These are phyloP conservation scores for Dromaius novaehollandiae DNA, from an alignment of 2,113 vertebrate species.

Conservation along the genomic window DNA sequence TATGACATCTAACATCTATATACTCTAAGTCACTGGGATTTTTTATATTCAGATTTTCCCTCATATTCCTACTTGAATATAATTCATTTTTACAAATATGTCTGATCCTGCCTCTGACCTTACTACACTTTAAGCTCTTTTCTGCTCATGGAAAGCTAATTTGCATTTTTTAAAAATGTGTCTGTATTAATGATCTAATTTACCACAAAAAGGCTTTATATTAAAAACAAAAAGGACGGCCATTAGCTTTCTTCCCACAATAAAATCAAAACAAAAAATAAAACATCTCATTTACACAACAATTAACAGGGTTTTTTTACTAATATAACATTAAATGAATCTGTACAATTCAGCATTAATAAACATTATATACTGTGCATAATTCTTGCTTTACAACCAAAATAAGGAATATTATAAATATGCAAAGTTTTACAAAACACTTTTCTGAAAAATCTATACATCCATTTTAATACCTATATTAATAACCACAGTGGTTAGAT, in stretches of 20 bases:
- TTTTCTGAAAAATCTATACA: constrained; percentile 63
- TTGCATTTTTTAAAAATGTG: constrained; percentile 58
- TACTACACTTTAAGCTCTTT: constrained; percentile 52
- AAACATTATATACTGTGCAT: constrained; percentile 40
- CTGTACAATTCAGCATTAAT: constrained; percentile 9
- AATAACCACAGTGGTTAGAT: constrained; percentile 65
- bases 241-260: constrained; percentile 51
- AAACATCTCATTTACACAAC: constrained; percentile 48
- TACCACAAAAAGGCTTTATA: constrained; percentile 64
- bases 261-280: constrained; percentile 65
- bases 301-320: constrained; percentile 16
- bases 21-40: constrained; percentile 47
- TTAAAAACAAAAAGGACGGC: constrained; percentile 65
- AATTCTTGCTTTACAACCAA: constrained; percentile 52
- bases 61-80: constrained; percentile 59
- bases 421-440: constrained; percentile 70
- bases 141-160: constrained; percentile 61
- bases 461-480: constrained; percentile 60
- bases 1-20: constrained; percentile 14
- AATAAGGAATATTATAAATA: constrained; percentile 65
- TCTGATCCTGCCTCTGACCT: constrained; percentile 56
- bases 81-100: constrained; percentile 67
- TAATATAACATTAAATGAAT: constrained; percentile 50
- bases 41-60: constrained; percentile 49
- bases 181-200: constrained; percentile 55